These are phyloP conservation scores for Synanceia verrucosa DNA, from an alignment of 2,797 vertebrate species.

Conservation along the genomic window DNA sequence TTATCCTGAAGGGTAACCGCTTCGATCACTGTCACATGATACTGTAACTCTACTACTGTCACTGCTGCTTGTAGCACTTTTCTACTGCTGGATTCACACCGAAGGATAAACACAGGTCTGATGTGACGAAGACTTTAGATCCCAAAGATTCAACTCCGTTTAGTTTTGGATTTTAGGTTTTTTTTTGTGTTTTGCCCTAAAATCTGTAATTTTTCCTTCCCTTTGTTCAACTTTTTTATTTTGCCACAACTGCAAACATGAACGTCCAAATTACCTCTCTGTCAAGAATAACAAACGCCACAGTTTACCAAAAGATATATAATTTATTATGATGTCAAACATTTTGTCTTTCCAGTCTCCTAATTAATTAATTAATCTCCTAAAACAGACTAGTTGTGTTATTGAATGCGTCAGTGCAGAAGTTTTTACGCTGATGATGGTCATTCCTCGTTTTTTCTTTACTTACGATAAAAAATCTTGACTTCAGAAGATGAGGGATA, in stretches of 20 bases:
- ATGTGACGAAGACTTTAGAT: not conserved
- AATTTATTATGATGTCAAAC: not conserved
- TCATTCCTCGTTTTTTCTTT: too few relatives aligned
- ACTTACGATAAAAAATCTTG: too few relatives aligned
- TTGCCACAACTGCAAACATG: not conserved
- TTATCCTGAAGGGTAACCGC: not conserved
- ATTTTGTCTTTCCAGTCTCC: too few relatives aligned
- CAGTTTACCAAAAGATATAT: slow-evolving; percentile 3
- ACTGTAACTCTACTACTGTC: slow-evolving; percentile 39
- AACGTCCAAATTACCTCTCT: not conserved
- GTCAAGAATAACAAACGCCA: not conserved
- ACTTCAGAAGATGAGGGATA: too few relatives aligned
- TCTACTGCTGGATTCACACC: slow-evolving; percentile 33
- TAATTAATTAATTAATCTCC: too few relatives aligned
- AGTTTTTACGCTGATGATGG: too few relatives aligned
- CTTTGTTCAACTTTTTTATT: not conserved
- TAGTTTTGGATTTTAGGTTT: not conserved
- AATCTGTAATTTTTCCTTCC: not conserved
- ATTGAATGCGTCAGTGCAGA: too few relatives aligned
- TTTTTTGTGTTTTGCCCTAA: not conserved
- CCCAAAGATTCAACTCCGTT: slow-evolving; percentile 17
- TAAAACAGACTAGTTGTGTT: not conserved
- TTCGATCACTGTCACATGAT: slow-evolving; percentile 13
- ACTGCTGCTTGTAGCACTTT: slow-evolving; percentile 41
- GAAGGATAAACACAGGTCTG: not conserved